Evolutionary conservation across 1,140 invertebrate genomes (phyloP).

Genomic region (Lepidurus packardi): DNA sequence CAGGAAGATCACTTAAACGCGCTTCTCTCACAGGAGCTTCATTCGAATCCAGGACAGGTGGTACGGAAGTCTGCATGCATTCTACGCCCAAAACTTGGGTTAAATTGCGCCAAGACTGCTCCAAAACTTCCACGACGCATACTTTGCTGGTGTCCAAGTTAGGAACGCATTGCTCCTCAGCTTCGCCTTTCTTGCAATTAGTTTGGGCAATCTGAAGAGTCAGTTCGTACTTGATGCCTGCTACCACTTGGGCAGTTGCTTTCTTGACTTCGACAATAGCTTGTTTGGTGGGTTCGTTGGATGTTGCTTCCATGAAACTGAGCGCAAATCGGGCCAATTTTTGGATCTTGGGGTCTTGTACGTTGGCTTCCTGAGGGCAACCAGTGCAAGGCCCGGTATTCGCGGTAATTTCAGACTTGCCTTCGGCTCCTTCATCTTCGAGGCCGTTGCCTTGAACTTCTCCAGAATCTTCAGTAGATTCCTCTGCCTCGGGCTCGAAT

Average conservation of each 20-base stretch:
- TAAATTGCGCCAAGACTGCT: constrained; percentile 35
- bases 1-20: no score
- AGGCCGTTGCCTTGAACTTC: constrained; percentile 45
- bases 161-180: constrained; percentile 35
- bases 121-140: constrained; percentile 35
- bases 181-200: constrained; percentile 39
- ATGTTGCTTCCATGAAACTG: constrained; percentile 29
- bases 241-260: constrained; percentile 40
- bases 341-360: constrained; percentile 37
- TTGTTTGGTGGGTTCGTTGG: constrained; percentile 31
- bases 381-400: constrained; percentile 36
- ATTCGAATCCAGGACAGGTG: background rate
- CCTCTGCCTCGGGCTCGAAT: constrained; percentile 42
- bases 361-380: constrained; percentile 36
- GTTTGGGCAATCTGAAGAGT: constrained; percentile 41
- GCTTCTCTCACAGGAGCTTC: background rate
- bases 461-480: constrained; percentile 42
- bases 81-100: constrained; percentile 31
- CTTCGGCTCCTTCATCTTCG: constrained; percentile 45
- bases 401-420: background rate
- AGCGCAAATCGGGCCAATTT: constrained; percentile 39
- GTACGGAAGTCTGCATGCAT: constrained; percentile 19
- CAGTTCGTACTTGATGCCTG: constrained; percentile 43
- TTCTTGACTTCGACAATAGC: constrained; percentile 37
- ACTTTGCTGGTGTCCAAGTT: constrained; percentile 37